Evolutionary conservation across 2,113 vertebrate species (phyloP).

Genomic region (Ascaphus truei): DNA sequence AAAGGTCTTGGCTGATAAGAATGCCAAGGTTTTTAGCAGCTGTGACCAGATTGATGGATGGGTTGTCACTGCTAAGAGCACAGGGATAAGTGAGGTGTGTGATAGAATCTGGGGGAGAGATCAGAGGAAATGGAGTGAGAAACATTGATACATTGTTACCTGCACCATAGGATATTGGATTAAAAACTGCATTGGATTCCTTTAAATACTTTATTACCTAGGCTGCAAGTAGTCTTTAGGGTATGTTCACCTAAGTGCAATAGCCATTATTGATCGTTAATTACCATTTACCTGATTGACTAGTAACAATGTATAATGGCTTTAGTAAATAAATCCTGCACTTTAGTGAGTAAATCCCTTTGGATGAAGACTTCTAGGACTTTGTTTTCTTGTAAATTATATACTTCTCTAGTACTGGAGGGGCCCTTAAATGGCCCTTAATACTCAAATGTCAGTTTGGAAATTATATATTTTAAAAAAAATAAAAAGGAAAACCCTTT

Average conservation of each 20-base stretch:
- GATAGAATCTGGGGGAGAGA: constrained; percentile 11
- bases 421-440: too few relatives aligned
- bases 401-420: too few relatives aligned
- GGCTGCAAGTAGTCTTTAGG: not conserved
- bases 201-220: not conserved
- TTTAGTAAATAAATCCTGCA: too few relatives aligned
- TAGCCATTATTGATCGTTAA: not conserved
- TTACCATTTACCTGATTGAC: not conserved
- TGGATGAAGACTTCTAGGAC: not conserved
- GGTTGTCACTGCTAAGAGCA: not conserved
- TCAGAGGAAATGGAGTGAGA: constrained; percentile 22
- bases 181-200: not conserved
- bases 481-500: too few relatives aligned
- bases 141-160: constrained; percentile 27
- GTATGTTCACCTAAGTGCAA: not conserved
- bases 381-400: too few relatives aligned
- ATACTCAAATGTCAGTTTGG: too few relatives aligned
- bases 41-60: constrained; percentile 15
- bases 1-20: not conserved
- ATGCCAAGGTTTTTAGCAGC: not conserved
- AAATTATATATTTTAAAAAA: too few relatives aligned
- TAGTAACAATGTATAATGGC: not conserved
- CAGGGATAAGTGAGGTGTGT: constrained; percentile 12
- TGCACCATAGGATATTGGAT: not conserved
- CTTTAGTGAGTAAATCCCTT: not conserved